Evolutionary conservation across 2,888 invertebrate genomes (phyloP).

Genomic region (Phasia obesa): DNA sequence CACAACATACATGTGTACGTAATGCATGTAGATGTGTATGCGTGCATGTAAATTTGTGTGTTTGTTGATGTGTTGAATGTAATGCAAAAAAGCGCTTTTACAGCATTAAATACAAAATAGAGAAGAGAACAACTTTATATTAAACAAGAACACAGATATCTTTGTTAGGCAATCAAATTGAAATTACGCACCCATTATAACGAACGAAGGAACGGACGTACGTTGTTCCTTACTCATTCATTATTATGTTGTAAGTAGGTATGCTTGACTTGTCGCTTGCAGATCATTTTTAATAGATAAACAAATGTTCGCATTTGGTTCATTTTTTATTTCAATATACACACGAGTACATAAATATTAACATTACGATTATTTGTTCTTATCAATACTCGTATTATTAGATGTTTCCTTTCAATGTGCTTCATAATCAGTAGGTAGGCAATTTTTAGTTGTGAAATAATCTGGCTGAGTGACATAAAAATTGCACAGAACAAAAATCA

Average conservation of each 20-base stretch:
- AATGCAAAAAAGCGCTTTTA: constrained; percentile 25
- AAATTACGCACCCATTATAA: constrained; percentile 65
- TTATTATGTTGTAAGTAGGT: constrained; percentile 52
- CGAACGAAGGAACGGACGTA: constrained; percentile 1
- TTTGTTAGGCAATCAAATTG: constrained; percentile 64
- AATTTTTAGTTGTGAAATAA: neutral
- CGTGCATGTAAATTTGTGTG: neutral
- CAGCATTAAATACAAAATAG: constrained; percentile 33
- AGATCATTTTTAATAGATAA: constrained; percentile 69
- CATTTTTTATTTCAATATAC: constrained; percentile 29
- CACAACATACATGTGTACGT: neutral
- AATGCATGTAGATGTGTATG: neutral
- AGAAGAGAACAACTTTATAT: constrained; percentile 32
- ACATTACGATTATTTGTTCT: constrained; percentile 17
- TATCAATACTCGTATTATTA: constrained; percentile 37
- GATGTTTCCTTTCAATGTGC: constrained; percentile 32
- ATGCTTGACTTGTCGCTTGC: constrained; percentile 59
- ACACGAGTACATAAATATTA: too few species aligned
- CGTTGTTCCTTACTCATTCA: constrained; percentile 22
- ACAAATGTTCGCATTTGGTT: constrained; percentile 72
- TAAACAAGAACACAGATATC: constrained; percentile 43
- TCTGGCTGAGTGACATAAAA: neutral
- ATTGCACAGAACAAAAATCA: too few species aligned
- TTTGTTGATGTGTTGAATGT: neutral
- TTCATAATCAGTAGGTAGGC: constrained; percentile 24